These are phyloP conservation scores for Campylomormyrus numenius DNA, from an alignment of 2,113 vertebrate species.

Conservation along the genomic window DNA sequence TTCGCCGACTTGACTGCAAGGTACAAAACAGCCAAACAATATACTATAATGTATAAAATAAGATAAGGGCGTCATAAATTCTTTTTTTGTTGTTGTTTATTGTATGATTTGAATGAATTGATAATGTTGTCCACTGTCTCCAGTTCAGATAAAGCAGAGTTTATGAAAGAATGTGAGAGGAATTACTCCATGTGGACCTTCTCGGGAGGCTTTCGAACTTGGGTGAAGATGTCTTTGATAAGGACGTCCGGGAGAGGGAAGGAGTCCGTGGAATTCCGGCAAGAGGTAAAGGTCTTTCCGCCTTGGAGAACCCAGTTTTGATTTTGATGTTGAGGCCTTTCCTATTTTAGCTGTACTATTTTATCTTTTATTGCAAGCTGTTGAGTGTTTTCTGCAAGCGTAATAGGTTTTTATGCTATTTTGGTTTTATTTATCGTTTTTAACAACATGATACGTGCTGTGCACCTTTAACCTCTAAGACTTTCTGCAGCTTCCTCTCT, in stretches of 20 bases:
- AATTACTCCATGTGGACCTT: conserved; percentile 96
- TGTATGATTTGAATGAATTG: neutral
- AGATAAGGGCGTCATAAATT: neutral
- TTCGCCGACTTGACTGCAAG: conserved; percentile 67
- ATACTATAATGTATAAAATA: neutral
- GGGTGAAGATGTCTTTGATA: conserved; percentile 97
- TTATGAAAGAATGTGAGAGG: conserved; percentile 88
- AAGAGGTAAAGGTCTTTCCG: conserved; percentile 68
- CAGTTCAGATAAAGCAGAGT: conserved; percentile 71
- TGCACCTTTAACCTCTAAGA: neutral
- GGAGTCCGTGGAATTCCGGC: conserved; percentile 82
- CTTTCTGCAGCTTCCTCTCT: neutral
- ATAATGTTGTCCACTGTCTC: neutral
- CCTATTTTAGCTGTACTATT: neutral
- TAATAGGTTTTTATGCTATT: neutral
- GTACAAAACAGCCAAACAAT: conserved; percentile 25
- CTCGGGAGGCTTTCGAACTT: conserved; percentile 92
- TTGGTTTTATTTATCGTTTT: neutral
- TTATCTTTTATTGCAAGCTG: neutral
- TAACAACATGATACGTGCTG: neutral
- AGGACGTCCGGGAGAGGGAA: conserved; percentile 77
- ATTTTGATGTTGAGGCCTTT: neutral
- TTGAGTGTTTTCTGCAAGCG: neutral
- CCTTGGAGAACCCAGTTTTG: neutral
- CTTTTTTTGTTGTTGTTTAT: neutral